A percentile compares a stretch with the other conserved stretches of the same genome.
Conservation (phyloP, 2,888 invertebrate species). For the Pterostichus niger region DNA sequence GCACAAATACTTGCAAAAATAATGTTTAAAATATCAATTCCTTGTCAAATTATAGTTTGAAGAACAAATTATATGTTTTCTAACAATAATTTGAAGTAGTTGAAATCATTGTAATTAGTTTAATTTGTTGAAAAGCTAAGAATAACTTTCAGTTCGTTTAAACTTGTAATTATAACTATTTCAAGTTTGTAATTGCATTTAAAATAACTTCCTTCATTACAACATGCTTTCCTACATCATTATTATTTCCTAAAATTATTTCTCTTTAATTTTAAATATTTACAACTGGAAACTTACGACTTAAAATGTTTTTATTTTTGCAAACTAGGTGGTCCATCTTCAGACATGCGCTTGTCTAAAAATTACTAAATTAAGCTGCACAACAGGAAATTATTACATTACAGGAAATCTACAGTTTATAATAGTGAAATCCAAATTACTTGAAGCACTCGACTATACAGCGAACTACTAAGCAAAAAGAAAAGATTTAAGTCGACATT, state of each 20-base stretch:
- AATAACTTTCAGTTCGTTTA: constrained; percentile 7
- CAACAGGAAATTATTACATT: no score
- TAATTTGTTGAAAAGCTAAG: constrained; percentile 36
- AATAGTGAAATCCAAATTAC: no score
- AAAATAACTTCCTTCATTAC: constrained; percentile 43
- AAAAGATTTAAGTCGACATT: no score
- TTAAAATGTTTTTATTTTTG: no score
- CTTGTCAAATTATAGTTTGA: neutral
- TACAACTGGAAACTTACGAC: no score
- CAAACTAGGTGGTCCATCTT: no score
- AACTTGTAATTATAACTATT: constrained; percentile 39
- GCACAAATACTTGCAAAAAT: neutral
- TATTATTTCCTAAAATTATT: neutral
- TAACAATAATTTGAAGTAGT: constrained; percentile 18
- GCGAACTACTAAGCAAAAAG: no score
- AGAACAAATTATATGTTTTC: constrained; percentile 21
- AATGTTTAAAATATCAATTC: constrained; percentile 9
- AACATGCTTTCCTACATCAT: constrained; percentile 6
- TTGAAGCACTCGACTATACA: no score
- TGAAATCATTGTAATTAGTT: constrained; percentile 34
- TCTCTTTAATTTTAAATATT: no score
- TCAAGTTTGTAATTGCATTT: constrained; percentile 35
- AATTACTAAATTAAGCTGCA: no score
- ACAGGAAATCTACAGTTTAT: no score
- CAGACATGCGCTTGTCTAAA: no score